phyloP scores from a whole-genome alignment of 92 coral and sea anemone genomes.

The Parazoanthus darwini region DNA sequence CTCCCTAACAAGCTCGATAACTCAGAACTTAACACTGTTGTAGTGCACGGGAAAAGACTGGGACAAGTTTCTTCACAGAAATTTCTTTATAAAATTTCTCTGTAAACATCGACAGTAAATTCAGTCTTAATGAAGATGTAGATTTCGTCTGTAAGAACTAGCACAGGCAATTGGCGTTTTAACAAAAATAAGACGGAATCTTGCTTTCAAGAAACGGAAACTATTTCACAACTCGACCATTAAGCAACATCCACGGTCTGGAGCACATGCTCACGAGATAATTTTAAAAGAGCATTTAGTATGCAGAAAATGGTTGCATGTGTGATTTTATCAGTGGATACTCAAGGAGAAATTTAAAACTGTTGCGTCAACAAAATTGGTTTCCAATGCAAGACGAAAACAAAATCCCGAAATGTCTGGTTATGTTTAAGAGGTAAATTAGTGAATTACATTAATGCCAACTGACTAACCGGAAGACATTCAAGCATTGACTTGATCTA shows the following conservation, averaged over 20 bases:
- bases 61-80: constrained; percentile 33
- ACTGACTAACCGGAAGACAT: neutral
- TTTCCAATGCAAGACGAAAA: constrained; percentile 2
- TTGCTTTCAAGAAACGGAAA: constrained; percentile 11
- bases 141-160: constrained; percentile 48
- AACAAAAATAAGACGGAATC: constrained; percentile 15
- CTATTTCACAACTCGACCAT: constrained; percentile 39
- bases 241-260: constrained; percentile 30
- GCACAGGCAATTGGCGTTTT: constrained; percentile 36
- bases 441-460: neutral
- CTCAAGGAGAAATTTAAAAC: neutral
- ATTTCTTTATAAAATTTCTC: constrained; percentile 40
- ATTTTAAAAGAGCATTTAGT: neutral
- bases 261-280: constrained; percentile 16
- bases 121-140: constrained; percentile 33
- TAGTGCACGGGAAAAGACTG: neutral
- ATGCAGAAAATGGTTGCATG: neutral
- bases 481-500: neutral
- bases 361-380: no score
- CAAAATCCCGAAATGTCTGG: constrained; percentile 14
- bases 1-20: no score
- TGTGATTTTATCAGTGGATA: neutral
- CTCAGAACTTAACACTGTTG: no score
- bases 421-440: constrained; percentile 27
- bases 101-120: constrained; percentile 46